phyloP scores from a whole-genome alignment of 2,797 vertebrate species.

The Schizothorax lantsangensis region DNA sequence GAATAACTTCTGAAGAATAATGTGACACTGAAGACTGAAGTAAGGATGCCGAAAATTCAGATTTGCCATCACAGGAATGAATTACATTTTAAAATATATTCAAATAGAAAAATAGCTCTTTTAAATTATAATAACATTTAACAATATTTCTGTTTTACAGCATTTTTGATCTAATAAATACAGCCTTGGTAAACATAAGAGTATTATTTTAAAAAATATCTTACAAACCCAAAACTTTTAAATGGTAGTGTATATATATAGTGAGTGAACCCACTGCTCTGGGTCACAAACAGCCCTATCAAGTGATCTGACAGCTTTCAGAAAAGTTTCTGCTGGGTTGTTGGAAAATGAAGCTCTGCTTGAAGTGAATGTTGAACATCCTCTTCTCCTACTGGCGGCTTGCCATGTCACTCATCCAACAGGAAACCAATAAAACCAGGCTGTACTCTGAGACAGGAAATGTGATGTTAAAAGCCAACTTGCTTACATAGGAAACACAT shows the following conservation, averaged over 20 bases:
- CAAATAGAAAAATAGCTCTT: not conserved
- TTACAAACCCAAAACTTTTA: not conserved
- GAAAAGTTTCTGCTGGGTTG: conserved; percentile 10
- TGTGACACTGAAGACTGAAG: no score
- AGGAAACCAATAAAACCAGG: conserved; percentile 44
- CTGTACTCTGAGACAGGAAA: conserved; percentile 28
- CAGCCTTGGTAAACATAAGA: not conserved
- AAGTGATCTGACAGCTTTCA: not conserved
- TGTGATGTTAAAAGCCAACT: conserved; percentile 17
- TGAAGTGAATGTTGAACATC: conserved; percentile 8
- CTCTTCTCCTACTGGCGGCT: conserved; percentile 33
- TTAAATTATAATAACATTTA: not conserved
- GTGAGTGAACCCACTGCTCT: not conserved
- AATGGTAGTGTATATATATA: not conserved
- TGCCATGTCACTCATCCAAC: conserved; percentile 44
- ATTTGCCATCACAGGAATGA: not conserved
- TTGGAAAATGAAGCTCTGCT: conserved; percentile 16
- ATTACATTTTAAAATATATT: not conserved
- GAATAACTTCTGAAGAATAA: no score
- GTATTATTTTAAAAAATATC: not conserved
- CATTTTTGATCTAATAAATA: not conserved
- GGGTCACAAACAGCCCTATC: not conserved
- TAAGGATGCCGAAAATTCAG: no score
- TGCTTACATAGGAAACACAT: conserved; percentile 3
- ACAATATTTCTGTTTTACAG: not conserved